A percentile compares a stretch with the other conserved stretches of the same genome.
Conservation (phyloP, 2,113 vertebrate species). For the Lipophrys pholis region DNA sequence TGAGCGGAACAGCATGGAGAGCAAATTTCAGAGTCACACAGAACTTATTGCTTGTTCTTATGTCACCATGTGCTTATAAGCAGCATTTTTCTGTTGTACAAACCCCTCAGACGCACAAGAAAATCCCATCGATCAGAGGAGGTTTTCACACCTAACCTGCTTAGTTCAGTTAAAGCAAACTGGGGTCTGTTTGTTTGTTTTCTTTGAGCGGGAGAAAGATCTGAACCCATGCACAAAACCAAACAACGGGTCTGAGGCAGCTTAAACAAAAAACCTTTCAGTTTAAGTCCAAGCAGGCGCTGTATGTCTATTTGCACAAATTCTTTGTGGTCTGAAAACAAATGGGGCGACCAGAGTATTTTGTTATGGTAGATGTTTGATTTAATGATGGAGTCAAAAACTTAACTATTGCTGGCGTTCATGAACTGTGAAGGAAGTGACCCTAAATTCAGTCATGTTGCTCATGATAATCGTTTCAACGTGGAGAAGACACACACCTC, state of each 20-base stretch:
- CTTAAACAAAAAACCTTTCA: not conserved
- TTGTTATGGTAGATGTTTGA: too few relatives aligned
- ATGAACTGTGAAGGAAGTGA: not conserved
- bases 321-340: not conserved
- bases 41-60: conserved; percentile 19
- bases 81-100: conserved; percentile 1
- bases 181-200: not conserved
- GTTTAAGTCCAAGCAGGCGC: not conserved
- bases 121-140: not conserved
- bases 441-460: not conserved
- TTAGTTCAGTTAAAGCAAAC: not conserved
- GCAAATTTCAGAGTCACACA: conserved; percentile 45
- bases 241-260: not conserved
- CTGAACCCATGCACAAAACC: not conserved
- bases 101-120: not conserved
- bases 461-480: not conserved
- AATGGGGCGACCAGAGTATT: not conserved
- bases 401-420: not conserved
- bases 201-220: not conserved
- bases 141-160: not conserved
- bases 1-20: conserved; percentile 19
- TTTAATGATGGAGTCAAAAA: not conserved
- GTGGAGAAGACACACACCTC: not conserved
- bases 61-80: conserved; percentile 16
- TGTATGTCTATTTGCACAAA: not conserved